These are phyloP conservation scores for Leptinotarsa texana DNA, from an alignment of 1,140 invertebrate genomes.

Conservation along the genomic window DNA sequence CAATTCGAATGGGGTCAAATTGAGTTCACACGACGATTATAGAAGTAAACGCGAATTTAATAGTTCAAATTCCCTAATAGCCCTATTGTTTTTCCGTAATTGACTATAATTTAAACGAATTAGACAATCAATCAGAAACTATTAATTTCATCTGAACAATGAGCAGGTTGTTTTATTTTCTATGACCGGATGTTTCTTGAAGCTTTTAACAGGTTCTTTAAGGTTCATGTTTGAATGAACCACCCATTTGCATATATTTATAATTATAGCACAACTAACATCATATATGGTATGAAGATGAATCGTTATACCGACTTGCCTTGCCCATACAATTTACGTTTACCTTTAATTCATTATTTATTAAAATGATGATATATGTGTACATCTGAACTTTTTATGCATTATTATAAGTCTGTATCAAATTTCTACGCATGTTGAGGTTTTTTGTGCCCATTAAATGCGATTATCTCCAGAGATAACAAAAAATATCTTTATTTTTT, in stretches of 20 bases:
- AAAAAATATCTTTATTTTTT: constrained; percentile 23
- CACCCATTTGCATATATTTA: constrained; percentile 17
- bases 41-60: constrained; percentile 15
- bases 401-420: constrained; percentile 9
- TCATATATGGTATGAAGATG: constrained; percentile 14
- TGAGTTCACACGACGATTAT: constrained; percentile 5
- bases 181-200: constrained; percentile 6
- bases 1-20: constrained; percentile 1
- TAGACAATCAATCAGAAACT: constrained; percentile 14
- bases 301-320: constrained; percentile 13
- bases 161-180: constrained; percentile 13
- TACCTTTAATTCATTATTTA: constrained; percentile 14
- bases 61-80: constrained; percentile 16
- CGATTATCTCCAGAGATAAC: constrained; percentile 24
- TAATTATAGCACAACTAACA: constrained; percentile 12
- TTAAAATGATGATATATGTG: constrained; percentile 19
- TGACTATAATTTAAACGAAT: neutral
- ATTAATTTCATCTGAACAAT: constrained; percentile 13
- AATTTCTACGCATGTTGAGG: constrained; percentile 18
- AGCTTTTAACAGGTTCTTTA: constrained; percentile 4
- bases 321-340: constrained; percentile 11
- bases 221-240: neutral
- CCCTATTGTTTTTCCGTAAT: constrained; percentile 13
- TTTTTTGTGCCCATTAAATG: constrained; percentile 13
- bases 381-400: neutral